Percentiles rank a stretch among this genome's conserved stretches.
phyloP scores from a whole-genome alignment of 1,140 invertebrate species.

The Drosophila nebulosa region DNA sequence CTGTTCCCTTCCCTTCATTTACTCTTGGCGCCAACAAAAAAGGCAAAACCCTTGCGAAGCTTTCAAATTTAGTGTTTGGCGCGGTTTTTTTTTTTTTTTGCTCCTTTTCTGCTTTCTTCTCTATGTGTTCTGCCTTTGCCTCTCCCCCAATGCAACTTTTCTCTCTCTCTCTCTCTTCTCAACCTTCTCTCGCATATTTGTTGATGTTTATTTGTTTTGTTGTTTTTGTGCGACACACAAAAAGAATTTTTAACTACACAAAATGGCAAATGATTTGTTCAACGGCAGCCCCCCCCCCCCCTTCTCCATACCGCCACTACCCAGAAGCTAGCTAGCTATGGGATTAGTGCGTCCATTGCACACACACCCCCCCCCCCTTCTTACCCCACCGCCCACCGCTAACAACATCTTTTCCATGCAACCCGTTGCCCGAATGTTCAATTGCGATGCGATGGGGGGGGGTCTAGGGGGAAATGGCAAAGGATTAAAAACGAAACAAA shows the following conservation, averaged over 20 bases:
- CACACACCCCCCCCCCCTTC: no score
- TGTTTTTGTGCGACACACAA: constrained; percentile 37
- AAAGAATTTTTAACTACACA: constrained; percentile 77
- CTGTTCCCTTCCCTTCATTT: background rate
- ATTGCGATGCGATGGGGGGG: constrained; percentile 69
- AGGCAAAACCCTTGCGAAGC: constrained; percentile 9
- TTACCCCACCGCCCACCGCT: background rate
- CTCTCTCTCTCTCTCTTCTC: background rate
- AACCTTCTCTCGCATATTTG: constrained; percentile 10
- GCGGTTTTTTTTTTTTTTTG: constrained; percentile 28
- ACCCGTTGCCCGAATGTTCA: constrained; percentile 51
- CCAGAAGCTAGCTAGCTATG: constrained; percentile 23
- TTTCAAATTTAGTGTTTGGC: constrained; percentile 72
- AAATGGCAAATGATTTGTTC: constrained; percentile 70
- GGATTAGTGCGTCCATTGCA: constrained; percentile 43
- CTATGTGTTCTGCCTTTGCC: background rate
- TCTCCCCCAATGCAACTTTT: no score
- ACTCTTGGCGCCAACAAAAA: background rate
- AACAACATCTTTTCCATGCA: constrained; percentile 12
- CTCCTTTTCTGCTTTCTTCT: background rate
- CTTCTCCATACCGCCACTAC: background rate
- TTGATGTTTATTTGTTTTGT: constrained; percentile 16
- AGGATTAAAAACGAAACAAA: background rate
- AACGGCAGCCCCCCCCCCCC: background rate
- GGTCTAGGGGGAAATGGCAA: background rate